phyloP scores from a whole-genome alignment of 2,888 invertebrate species.

The Girardia tigrina region DNA sequence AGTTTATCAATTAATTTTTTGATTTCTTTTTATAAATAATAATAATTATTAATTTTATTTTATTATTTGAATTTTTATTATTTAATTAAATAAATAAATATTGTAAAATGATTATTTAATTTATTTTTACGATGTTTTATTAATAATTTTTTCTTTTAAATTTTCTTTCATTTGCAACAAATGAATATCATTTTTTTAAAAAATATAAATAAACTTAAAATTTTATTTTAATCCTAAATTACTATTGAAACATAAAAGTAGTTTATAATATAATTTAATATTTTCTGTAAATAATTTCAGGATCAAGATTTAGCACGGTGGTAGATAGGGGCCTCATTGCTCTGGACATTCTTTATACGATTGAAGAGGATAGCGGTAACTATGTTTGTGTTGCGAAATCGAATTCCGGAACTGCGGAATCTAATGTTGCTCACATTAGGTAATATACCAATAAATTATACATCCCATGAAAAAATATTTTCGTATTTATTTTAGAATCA shows the following conservation, averaged over 20 bases:
- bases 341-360: slow-evolving; percentile 80
- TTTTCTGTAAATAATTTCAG: too few relatives aligned
- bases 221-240: too few relatives aligned
- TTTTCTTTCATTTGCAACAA: too few relatives aligned
- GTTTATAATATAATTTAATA: too few relatives aligned
- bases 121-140: too few relatives aligned
- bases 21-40: background rate
- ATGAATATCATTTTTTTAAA: too few relatives aligned
- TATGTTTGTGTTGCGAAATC: slow-evolving; percentile 89
- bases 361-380: slow-evolving; percentile 88
- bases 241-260: too few relatives aligned
- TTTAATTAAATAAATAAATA: too few relatives aligned
- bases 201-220: too few relatives aligned
- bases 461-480: background rate
- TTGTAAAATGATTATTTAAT: too few relatives aligned
- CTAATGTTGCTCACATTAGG: slow-evolving; percentile 63
- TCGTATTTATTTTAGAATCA: slow-evolving; percentile 24
- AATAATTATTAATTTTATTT: background rate
- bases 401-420: slow-evolving; percentile 79
- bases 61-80: background rate
- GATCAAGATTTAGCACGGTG: slow-evolving; percentile 83
- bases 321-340: slow-evolving; percentile 95
- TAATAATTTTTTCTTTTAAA: too few relatives aligned
- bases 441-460: slow-evolving; percentile 55
- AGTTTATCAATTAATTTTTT: background rate